Evolutionary conservation across 2,113 vertebrate species (phyloP).

Genomic region (Parus major): DNA sequence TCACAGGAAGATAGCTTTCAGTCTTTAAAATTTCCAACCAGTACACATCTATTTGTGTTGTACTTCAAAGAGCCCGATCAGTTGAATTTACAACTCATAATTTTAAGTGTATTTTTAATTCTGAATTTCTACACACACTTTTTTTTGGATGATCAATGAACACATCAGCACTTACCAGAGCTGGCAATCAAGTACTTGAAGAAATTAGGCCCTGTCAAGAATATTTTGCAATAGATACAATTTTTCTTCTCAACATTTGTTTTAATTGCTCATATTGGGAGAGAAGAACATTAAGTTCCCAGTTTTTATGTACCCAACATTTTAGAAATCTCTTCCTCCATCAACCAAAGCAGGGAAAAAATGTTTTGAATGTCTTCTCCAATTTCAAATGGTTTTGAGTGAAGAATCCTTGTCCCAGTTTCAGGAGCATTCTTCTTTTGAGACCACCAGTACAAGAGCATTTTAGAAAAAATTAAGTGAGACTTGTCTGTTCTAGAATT

Average conservation of each 20-base stretch:
- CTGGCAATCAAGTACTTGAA: not conserved
- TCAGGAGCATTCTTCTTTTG: not conserved
- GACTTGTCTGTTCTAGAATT: not conserved
- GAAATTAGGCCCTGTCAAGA: not conserved
- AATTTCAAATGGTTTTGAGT: not conserved
- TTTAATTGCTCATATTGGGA: not conserved
- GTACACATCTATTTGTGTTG: not conserved
- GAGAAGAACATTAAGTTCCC: not conserved
- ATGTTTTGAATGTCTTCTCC: not conserved
- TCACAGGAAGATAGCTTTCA: not conserved
- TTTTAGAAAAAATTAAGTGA: not conserved
- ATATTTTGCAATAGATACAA: slow-evolving; percentile 10
- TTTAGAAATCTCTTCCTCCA: not conserved
- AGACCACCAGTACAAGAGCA: not conserved
- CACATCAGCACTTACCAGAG: not conserved
- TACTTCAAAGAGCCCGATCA: not conserved
- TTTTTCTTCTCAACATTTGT: not conserved
- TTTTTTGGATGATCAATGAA: not conserved
- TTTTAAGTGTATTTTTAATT: not conserved
- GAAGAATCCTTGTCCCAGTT: not conserved
- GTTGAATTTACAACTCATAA: not conserved
- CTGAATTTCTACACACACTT: not conserved
- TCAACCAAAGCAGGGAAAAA: not conserved
- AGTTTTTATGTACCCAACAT: not conserved
- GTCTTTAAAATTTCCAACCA: slow-evolving; percentile 26